Evolutionary conservation across 2,888 invertebrate species (phyloP), one percentile per base, ranked within the genome.

Genomic region (Schrankia costaestrigalis): DNA sequence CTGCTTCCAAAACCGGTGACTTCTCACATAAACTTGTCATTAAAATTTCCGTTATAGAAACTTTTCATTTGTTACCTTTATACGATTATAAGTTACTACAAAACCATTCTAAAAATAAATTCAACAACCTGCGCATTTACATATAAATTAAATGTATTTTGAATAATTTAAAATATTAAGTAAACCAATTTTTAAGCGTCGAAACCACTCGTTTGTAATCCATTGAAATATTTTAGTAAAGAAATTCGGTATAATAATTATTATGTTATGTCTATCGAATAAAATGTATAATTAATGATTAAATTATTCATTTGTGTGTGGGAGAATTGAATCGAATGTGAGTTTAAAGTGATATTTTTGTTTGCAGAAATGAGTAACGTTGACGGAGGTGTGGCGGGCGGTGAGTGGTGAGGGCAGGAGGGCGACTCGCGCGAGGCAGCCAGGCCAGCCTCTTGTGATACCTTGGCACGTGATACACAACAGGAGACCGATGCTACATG

Each of bases 401-500:
- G 26, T 26, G 39, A 40, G 31, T 40, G 33, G 17, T 28, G 37
- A 32, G 32, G n/a, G 37, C 32, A 44, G 34, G 35, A 41, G 31
- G 46, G 42, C 45, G 35, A 38, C n/a, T n/a, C 43, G 32, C 53
- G 32, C 26, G 44, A 44, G 61, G 54, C 51, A 26, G 49, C 35
- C 33, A 43, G 9, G 23, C 18, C 44, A 44, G 46, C 54, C 52
- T 45, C 46, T 41, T 45, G 55, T 56, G 54, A 53, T 56, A 60
- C 36, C 33, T 45, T 38, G 53, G 62, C 66, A 61, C 75, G 80
- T 74, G 76, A 76, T 68, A 75, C 21, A 71, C 64, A 72, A 74
- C 72, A 81, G 85, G 85, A 85, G 82, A 83, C 81, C 81, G 75
- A 83, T 80, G 83, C 84, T 81, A 78, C 66, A 74, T 87, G 87